Conservation (phyloP, 2,888 invertebrate species). For the Luperina testacea region DNA sequence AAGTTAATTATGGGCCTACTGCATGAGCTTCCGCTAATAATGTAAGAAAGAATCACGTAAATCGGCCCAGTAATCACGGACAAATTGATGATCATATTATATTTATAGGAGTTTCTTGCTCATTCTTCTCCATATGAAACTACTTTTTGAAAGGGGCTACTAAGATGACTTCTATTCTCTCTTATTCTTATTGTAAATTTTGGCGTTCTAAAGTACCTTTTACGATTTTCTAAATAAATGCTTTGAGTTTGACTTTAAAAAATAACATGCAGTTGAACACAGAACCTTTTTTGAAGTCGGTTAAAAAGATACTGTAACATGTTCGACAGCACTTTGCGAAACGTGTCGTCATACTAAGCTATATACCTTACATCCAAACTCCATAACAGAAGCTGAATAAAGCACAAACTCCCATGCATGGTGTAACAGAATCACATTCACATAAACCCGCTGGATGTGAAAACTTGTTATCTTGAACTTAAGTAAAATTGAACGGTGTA, state of each 20-base stretch:
- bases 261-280: too few species aligned
- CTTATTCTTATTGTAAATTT: too few species aligned
- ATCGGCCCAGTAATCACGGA: neutral
- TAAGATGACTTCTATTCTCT: too few species aligned
- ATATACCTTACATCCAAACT: neutral
- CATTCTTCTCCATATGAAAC: too few species aligned
- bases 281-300: neutral
- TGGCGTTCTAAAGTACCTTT: too few species aligned
- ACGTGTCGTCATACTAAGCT: neutral
- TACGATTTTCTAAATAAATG: too few species aligned
- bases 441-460: constrained; percentile 56
- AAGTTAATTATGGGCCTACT: neutral
- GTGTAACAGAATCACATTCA: constrained; percentile 52
- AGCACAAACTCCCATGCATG: constrained; percentile 9
- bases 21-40: too few species aligned
- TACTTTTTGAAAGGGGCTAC: too few species aligned
- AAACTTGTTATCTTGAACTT: constrained; percentile 64
- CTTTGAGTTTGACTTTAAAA: too few species aligned
- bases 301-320: neutral
- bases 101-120: too few species aligned
- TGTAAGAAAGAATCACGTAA: neutral
- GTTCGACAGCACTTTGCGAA: neutral
- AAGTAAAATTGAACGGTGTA: constrained; percentile 51
- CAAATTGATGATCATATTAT: neutral
- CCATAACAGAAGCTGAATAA: neutral